Evolutionary conservation across 2,888 invertebrate genomes (phyloP), one percentile per base, ranked within the genome.

Genomic region (Limnephilus rhombicus): DNA sequence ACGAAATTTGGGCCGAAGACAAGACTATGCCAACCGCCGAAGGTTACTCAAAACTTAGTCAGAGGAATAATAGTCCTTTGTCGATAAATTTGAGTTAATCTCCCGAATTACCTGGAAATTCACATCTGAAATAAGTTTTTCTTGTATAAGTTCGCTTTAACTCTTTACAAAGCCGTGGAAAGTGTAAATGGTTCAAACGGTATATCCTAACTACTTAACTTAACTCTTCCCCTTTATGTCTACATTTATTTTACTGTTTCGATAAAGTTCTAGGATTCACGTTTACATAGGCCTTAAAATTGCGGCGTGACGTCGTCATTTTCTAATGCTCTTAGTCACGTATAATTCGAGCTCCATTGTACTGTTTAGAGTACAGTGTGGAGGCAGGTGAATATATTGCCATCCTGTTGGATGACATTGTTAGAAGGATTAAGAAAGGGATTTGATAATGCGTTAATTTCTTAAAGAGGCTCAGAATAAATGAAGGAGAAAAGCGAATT

Each of bases 1-100:
- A 92, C 89, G 18, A 85, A 53, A 80, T 92, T 89, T 91, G 80
- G 45, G 86, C 91, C 80, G 29, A 13, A 83, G 83, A 29, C 31
- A 34, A 68, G 41, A 85, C 80, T 80, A 24, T 24, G 68, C 68
- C 68, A 91, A 91, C 91, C 83, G 41, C 89, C 88, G 88, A 89
- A 53, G 91, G 88, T 86, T 87, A 86, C 81, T 80, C 7, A 45
- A 87, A 91, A 91, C 91, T 87, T 49, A 45, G 87, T 12, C 53
- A 11, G 45, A 41, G 68, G 68, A 91, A 91, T 68, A 91, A 91
- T 86, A 91, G 24, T 37, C 68, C 80, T 85, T 80, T 29, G 83
- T 83, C 90, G 85, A 86, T 86, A 80, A 85, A 86, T 91, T 86
- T 24, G 37, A 29, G 18, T 68, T 88, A 88, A 88, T 68, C 68